Percentiles rank a stretch among this genome's conserved stretches.
Conservation (phyloP, 2,113 vertebrate species). For the Myotis yumanensis region DNA sequence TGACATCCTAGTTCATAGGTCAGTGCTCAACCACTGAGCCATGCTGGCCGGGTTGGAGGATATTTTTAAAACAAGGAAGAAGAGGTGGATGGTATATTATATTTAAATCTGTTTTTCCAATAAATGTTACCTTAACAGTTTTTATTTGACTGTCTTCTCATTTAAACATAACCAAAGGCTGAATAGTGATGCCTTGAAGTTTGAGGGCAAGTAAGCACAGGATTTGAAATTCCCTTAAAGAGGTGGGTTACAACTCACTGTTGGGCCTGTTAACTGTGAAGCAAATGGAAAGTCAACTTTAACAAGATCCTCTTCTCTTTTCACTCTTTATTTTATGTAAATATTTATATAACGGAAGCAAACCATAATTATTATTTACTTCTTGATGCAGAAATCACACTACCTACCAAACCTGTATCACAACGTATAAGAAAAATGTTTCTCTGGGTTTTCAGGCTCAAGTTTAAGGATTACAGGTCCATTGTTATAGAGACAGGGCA, state of each 20-base stretch:
- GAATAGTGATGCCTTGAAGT: not conserved
- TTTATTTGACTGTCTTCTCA: slow-evolving; percentile 15
- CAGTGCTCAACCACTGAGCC: too few species aligned
- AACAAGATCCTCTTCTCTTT: slow-evolving; percentile 12
- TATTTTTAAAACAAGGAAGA: not conserved
- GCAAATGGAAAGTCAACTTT: not conserved
- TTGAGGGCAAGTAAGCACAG: slow-evolving; percentile 46
- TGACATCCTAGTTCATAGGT: too few species aligned
- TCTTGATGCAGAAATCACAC: not conserved
- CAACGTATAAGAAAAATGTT: not conserved
- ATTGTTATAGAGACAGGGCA: not conserved
- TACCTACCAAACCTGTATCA: slow-evolving; percentile 34
- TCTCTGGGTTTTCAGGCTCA: slow-evolving; percentile 4
- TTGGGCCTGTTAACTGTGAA: not conserved
- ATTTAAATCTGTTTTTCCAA: slow-evolving; percentile 27
- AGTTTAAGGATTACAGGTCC: not conserved
- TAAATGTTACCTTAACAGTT: slow-evolving; percentile 20
- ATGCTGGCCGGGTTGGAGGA: not conserved
- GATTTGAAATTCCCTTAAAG: not conserved
- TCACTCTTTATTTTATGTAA: slow-evolving; percentile 60
- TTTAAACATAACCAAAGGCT: slow-evolving; percentile 1
- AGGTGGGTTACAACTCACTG: not conserved
- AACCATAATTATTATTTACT: slow-evolving; percentile 64
- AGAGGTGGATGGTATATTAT: not conserved
- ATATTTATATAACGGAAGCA: slow-evolving; percentile 33